Evolutionary conservation across 2,888 invertebrate genomes (phyloP), one percentile per base, ranked within the genome.

Genomic region (Sympetrum striolatum): DNA sequence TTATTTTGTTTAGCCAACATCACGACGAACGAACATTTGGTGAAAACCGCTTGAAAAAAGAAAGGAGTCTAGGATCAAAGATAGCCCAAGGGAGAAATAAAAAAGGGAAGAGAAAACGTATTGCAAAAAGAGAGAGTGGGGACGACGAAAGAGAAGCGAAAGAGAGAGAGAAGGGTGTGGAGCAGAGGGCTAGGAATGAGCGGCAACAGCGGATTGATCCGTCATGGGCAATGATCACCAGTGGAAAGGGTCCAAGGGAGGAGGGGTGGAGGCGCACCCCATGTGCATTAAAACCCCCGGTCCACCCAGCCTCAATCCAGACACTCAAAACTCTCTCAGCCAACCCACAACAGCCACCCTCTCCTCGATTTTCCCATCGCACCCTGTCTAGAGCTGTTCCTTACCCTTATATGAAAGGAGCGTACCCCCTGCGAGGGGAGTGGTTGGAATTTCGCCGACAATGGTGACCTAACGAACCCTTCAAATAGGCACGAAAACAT

Each of bases 151-250:
- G 39, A 5, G 53, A 25, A 48, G 39, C 14, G 44, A 44, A 44
- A 44, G 64, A 64, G 64, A 64, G 64, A 64, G 64, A 64, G 25
- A 64, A 25, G 58, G n/a, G 18, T 4, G 31, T 31, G 15, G 6
- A 48, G 81, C 15, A 8, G 64, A n/a, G 58, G 58, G 31, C 58
- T 31, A 82, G 81, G 53, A 25, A 82, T 82, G 81, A 82, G 81
- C 58, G 82, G 86, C 86, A 64, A 86, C 86, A 64, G 58, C 86
- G 86, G 86, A 86, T 86, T 86, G 86, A 86, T 86, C 86, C 86
- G 86, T 86, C 86, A 86, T 86, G 86, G 86, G 60, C 86, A 86
- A 86, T 86, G 86, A 86, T 64, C 86, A 86, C 60, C 86, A 48
- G 86, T 60, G 82, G 82, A 82, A 82, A 82, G 82, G 82, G 82